Percentiles rank a stretch among this genome's conserved stretches.
Conservation (phyloP, 2,113 vertebrate genomes). For the Mesitornis unicolor region DNA sequence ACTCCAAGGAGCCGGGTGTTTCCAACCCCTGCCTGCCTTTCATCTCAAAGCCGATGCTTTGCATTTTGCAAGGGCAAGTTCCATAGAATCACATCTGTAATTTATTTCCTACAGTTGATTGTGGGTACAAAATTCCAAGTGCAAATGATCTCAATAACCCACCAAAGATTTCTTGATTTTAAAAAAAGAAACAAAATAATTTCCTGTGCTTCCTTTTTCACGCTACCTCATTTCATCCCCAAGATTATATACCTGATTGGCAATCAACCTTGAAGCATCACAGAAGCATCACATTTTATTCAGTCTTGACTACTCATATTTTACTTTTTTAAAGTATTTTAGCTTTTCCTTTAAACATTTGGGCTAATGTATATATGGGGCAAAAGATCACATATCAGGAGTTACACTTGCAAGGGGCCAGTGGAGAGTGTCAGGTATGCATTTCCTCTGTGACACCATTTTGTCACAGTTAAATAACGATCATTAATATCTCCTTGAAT, state of each 20-base stretch:
- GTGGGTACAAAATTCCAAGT: not conserved
- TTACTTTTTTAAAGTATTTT: not conserved
- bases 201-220: not conserved
- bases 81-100: not conserved
- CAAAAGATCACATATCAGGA: not conserved
- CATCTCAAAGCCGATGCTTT: not conserved
- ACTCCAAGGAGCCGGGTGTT: not conserved
- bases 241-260: not conserved
- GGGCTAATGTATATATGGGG: accelerated
- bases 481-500: conserved; percentile 35
- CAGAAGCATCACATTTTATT: not conserved
- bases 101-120: not conserved
- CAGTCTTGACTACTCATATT: not conserved
- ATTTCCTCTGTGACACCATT: not conserved
- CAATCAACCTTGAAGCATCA: not conserved
- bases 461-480: not conserved
- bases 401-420: not conserved
- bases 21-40: not conserved
- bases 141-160: not conserved
- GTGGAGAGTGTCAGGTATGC: not conserved
- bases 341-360: not conserved
- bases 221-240: not conserved
- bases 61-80: not conserved
- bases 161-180: not conserved
- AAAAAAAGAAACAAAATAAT: not conserved